Base-by-base conservation (phyloP, 1,140 invertebrate genomes). In the Limonius californicus region DNA sequence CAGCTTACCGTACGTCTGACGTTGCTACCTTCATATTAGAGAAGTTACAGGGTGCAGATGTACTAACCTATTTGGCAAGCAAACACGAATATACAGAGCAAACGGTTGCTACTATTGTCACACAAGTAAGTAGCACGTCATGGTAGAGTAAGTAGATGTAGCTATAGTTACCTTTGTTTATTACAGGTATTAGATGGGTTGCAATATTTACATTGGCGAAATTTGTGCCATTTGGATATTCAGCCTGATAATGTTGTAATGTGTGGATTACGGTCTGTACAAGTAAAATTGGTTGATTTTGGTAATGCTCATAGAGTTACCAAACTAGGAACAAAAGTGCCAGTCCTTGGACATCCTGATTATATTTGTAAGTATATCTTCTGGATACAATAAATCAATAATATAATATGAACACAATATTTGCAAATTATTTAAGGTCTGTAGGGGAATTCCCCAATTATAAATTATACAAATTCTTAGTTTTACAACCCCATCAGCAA, bases 181-280 rank as follows among this genome's bases (percentile, higher is more conserved):
- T 57, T 56, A 50, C 67, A 91, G 81, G 81, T 95, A 1, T 77
- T 96, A 30, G 92, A 96, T 74, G 94, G 85, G 0, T 75, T 96
- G 7, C 91, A 96, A 73, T 98, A 97, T 74, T 78, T 98, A 6
- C 95, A 98, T 74, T 95, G 94, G 89, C 82, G 91, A 72, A 94
- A 92, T 0, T 88, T 92, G 64, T 91, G 90, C 63, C 94, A 98
- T 77, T 78, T 99, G 19, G 92, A 99, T 75, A 79, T 99, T 14
- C 94, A 98, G 75, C 97, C 97, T 0, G 94, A 96, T 70, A 99
- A 98, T 75, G 83, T 99, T n/a, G 92, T 99, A 0, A 95, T 98
- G 89, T 87, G 89, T 1, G 90, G 90, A 0, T 86, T 94, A 2
- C 83, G 91, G 66, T 88, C 89, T 16, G 84, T 94, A 3, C 89